Evolutionary conservation across 2,888 invertebrate species (phyloP), one percentile per base, ranked within the genome.

Genomic region (Pristionchus japonicus): DNA sequence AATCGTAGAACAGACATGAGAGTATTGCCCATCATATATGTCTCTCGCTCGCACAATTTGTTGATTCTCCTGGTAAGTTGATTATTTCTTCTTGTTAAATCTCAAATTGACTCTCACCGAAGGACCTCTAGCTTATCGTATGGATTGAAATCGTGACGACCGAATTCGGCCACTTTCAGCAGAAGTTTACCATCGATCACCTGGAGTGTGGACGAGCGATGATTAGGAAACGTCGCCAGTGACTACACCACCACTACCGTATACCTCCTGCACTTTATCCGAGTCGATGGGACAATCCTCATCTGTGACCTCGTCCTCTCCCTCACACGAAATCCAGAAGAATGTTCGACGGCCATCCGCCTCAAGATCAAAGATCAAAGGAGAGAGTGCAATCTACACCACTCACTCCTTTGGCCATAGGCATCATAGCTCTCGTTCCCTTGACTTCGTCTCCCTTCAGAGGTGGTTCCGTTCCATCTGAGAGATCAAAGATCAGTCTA

Each of bases 231-330:
- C 43, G 77, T 40, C 77, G 77, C 70, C 43, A 6, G 43, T 6
- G 43, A 1, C 82, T n/a, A n/a, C n/a, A n/a, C 15, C 40, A 64
- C 61, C 43, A 64, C 43, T 85, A 85, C 85, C 85, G 64, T 64
- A 64, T 49, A 64, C 40, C 86, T 52, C 34, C 34, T 15, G 31
- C 3, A 40, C 90, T 64, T 34, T 88, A 7, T 23, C 87, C 88
- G 88, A 88, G 64, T 90, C 90, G 80, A 90, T 89, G 61, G 90
- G 90, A 7, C 89, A 70, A 67, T 90, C 90, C 49, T 90, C 90
- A 40, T 90, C 90, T 49, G 88, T 90, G 40, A 90, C 52, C 57
- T 90, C 90, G 34, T 90, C 90, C 40, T 90, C 70, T 15, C 61
- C 89, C 3, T 52, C 87, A 4, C 27, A 37, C 31, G 57, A 40